phyloP scores from a whole-genome alignment of 1,140 invertebrate genomes.

The Hypothenemus hampei region DNA sequence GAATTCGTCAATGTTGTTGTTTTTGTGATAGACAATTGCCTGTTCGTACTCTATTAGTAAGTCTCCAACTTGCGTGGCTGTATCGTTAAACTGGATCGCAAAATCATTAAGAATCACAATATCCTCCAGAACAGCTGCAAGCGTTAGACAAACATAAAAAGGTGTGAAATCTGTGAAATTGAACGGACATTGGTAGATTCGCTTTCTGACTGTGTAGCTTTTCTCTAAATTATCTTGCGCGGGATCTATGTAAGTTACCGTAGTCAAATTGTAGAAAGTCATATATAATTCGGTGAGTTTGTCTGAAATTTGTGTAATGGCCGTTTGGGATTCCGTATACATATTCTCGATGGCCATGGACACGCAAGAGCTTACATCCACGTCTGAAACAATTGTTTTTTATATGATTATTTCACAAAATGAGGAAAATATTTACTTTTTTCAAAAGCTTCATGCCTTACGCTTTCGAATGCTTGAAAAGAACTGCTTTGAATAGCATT shows the following conservation, averaged over 20 bases:
- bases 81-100: slow-evolving; percentile 3
- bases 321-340: background rate
- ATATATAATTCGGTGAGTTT: background rate
- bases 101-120: slow-evolving; percentile 4
- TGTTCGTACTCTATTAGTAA: background rate
- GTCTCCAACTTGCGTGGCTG: background rate
- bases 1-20: background rate
- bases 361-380: slow-evolving; percentile 5
- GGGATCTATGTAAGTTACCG: background rate
- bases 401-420: background rate
- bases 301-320: background rate
- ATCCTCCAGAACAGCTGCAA: background rate
- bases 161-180: slow-evolving; percentile 6
- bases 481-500: background rate
- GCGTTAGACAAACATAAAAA: slow-evolving; percentile 2
- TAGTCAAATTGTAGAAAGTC: background rate
- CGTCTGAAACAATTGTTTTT: slow-evolving; percentile 2
- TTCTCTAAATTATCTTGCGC: background rate
- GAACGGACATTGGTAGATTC: slow-evolving; percentile 13
- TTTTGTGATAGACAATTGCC: background rate
- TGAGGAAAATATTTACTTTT: slow-evolving; percentile 3
- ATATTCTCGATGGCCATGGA: background rate
- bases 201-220: slow-evolving; percentile 9
- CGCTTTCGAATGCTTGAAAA: slow-evolving; percentile 1
- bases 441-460: background rate